Evolutionary conservation across 1,140 invertebrate genomes (phyloP).

Genomic region (Drosophila seguyi): DNA sequence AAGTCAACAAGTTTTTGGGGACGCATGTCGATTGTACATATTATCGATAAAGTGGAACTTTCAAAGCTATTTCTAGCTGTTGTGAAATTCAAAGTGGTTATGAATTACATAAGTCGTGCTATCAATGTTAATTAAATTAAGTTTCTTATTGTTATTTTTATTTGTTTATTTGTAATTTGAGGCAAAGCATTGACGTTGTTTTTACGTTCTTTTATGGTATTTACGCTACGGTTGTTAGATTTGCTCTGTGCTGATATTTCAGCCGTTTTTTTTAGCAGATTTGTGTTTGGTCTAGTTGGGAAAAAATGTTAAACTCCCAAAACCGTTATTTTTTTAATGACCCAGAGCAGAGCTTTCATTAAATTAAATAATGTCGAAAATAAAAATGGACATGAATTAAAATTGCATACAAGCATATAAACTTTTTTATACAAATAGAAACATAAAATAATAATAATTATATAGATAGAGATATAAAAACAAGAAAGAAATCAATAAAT

Average conservation of each 20-base stretch:
- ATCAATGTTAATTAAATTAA: constrained; percentile 39
- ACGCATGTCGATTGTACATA: constrained; percentile 30
- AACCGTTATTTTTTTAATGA: too few species aligned
- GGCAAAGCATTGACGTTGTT: not conserved
- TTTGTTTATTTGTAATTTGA: not conserved
- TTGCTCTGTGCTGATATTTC: too few species aligned
- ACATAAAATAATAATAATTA: too few species aligned
- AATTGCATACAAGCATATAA: too few species aligned
- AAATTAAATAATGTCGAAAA: too few species aligned
- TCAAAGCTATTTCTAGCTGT: constrained; percentile 23
- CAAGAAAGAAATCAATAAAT: too few species aligned
- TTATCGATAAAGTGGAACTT: constrained; percentile 39
- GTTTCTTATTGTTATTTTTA: constrained; percentile 8
- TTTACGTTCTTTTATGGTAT: too few species aligned
- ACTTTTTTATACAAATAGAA: too few species aligned
- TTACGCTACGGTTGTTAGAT: too few species aligned
- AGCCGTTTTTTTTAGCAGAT: not conserved
- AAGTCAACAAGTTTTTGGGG: constrained; percentile 23
- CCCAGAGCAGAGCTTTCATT: too few species aligned
- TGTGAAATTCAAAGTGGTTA: constrained; percentile 37
- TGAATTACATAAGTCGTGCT: not conserved
- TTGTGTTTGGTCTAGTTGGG: not conserved
- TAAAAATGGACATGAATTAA: too few species aligned
- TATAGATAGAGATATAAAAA: too few species aligned
- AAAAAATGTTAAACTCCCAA: not conserved